Evolutionary conservation across 2,113 vertebrate species (phyloP).

Genomic region (Chloropsis hardwickii): DNA sequence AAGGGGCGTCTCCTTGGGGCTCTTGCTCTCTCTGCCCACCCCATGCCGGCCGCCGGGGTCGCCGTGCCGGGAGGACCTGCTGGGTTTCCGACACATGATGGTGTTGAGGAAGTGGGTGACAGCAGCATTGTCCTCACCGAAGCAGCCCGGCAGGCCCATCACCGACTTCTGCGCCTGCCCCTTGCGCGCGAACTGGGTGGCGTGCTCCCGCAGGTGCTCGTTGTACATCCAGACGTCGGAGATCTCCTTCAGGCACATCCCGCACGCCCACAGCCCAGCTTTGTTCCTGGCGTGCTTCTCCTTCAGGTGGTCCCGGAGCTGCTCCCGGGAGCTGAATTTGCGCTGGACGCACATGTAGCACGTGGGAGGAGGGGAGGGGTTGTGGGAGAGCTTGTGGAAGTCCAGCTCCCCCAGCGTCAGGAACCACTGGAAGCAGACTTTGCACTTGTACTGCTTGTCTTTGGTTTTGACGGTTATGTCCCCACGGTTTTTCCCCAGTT

Average conservation of each 20-base stretch:
- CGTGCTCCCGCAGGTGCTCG: constrained; percentile 92
- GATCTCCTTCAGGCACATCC: constrained; percentile 96
- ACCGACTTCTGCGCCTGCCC: constrained; percentile 85
- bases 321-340: constrained; percentile 92
- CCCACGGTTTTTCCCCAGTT: constrained; percentile 57
- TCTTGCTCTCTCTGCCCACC: constrained; percentile 58
- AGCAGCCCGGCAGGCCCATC: constrained; percentile 78
- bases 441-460: constrained; percentile 92
- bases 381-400: constrained; percentile 93
- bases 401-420: constrained; percentile 89
- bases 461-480: constrained; percentile 78
- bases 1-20: constrained; percentile 8
- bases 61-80: constrained; percentile 65
- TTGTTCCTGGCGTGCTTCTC: constrained; percentile 92
- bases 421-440: constrained; percentile 95
- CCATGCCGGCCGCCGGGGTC: constrained; percentile 49
- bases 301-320: constrained; percentile 89
- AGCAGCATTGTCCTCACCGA: constrained; percentile 76
- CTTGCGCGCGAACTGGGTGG: constrained; percentile 88
- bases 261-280: constrained; percentile 91
- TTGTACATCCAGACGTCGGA: constrained; percentile 98
- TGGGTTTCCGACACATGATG: constrained; percentile 80
- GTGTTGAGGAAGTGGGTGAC: constrained; percentile 86
- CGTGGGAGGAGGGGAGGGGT: constrained; percentile 91
- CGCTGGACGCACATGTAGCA: constrained; percentile 99